Evolutionary conservation across 1,140 invertebrate species (phyloP).

Genomic region (Drosophila ercepeae): DNA sequence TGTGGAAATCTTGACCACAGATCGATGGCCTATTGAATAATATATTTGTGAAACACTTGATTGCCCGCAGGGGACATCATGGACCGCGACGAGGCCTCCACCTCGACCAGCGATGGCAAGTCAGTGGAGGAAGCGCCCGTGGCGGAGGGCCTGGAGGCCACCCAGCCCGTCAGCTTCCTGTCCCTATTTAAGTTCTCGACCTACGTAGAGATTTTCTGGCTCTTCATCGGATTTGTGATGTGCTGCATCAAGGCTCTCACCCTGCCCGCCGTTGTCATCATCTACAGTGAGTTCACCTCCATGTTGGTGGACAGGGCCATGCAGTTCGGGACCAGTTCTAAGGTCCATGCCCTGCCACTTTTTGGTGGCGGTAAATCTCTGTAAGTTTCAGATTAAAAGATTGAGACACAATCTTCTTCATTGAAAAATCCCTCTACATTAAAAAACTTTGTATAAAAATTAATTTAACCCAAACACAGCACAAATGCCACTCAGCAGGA

Average conservation of each 20-base stretch:
- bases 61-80: slow-evolving; percentile 31
- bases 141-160: slow-evolving; percentile 65
- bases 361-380: slow-evolving; percentile 85
- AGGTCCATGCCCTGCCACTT: slow-evolving; percentile 79
- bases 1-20: slow-evolving; percentile 38
- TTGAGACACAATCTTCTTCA: no score
- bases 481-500: slow-evolving; percentile 86
- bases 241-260: slow-evolving; percentile 86
- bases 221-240: slow-evolving; percentile 86
- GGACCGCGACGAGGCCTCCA: slow-evolving; percentile 72
- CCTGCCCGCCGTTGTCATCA: slow-evolving; percentile 88
- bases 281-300: slow-evolving; percentile 89
- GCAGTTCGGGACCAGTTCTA: slow-evolving; percentile 81
- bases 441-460: no score
- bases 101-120: slow-evolving; percentile 58
- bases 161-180: slow-evolving; percentile 61
- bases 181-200: slow-evolving; percentile 87
- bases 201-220: slow-evolving; percentile 85
- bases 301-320: slow-evolving; percentile 86
- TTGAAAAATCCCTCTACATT: no score
- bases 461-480: slow-evolving; percentile 25
- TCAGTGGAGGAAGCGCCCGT: slow-evolving; percentile 51
- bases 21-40: slow-evolving; percentile 55
- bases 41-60: slow-evolving; percentile 33
- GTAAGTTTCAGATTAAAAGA: slow-evolving; percentile 84